Evolutionary conservation across 2,113 vertebrate species (phyloP).

Genomic region (Eira barbara): DNA sequence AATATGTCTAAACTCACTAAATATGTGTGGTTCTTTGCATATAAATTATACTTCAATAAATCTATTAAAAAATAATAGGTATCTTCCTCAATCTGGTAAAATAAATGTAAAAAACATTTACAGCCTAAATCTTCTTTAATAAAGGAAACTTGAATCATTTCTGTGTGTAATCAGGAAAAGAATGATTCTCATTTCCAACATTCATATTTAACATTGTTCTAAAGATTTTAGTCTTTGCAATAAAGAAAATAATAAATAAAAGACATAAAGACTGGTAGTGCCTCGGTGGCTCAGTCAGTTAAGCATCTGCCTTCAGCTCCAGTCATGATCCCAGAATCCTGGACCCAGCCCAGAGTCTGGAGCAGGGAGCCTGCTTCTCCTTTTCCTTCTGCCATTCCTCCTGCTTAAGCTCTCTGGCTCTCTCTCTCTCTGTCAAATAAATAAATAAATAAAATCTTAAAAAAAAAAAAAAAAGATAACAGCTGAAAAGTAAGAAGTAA

Average conservation of each 20-base stretch:
- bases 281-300: too few relatives aligned
- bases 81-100: not conserved
- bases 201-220: not conserved
- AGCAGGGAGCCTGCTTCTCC: too few relatives aligned
- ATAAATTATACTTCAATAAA: not conserved
- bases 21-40: not conserved
- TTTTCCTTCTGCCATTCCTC: too few relatives aligned
- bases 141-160: not conserved
- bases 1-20: too few relatives aligned
- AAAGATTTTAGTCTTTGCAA: not conserved
- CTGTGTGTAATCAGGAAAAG: not conserved
- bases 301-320: too few relatives aligned
- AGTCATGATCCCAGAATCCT: too few relatives aligned
- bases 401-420: too few relatives aligned
- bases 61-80: not conserved
- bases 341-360: too few relatives aligned
- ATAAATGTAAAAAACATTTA: not conserved
- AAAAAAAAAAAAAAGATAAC: too few relatives aligned
- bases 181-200: not conserved
- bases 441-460: too few relatives aligned
- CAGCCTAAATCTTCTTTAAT: not conserved
- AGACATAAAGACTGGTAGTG: not conserved
- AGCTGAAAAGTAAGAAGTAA: not conserved
- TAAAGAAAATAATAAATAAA: not conserved
- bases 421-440: too few relatives aligned